These are phyloP conservation scores for Tetramorium bicarinatum DNA, from an alignment of 2,888 invertebrate species.

Conservation along the genomic window DNA sequence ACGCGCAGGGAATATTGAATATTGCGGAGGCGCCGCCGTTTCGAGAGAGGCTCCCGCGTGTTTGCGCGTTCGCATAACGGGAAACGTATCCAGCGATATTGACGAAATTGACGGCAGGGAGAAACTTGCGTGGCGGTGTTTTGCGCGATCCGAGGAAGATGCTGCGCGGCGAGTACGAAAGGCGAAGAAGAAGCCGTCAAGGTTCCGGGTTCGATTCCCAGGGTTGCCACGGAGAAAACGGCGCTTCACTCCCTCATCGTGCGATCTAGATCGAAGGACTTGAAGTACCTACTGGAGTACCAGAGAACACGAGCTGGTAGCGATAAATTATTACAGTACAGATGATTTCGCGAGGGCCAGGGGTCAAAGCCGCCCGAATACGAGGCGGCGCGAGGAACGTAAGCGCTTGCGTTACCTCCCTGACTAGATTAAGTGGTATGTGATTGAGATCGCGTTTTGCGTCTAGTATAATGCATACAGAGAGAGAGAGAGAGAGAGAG, in stretches of 20 bases:
- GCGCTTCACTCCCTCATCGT: constrained; percentile 66
- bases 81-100: constrained; percentile 66
- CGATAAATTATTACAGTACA: constrained; percentile 82
- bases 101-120: constrained; percentile 69
- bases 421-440: constrained; percentile 25
- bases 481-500: not conserved
- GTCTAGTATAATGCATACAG: constrained; percentile 28
- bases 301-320: constrained; percentile 72
- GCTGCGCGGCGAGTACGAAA: constrained; percentile 50
- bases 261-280: constrained; percentile 75
- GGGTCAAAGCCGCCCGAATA: constrained; percentile 73
- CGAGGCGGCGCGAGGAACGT: constrained; percentile 37
- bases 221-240: constrained; percentile 70
- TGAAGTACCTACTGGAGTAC: constrained; percentile 66
- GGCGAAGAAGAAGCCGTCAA: constrained; percentile 55
- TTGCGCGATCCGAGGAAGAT: constrained; percentile 54
- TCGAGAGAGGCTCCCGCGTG: constrained; percentile 53
- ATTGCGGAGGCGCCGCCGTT: constrained; percentile 31
- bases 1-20: constrained; percentile 47
- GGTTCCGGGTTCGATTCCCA: constrained; percentile 82
- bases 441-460: constrained; percentile 23
- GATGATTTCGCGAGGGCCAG: constrained; percentile 78
- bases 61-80: constrained; percentile 57
- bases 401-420: constrained; percentile 3
- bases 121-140: constrained; percentile 44